Conservation (phyloP, 1,140 invertebrate genomes). For the Ladona fulva region DNA sequence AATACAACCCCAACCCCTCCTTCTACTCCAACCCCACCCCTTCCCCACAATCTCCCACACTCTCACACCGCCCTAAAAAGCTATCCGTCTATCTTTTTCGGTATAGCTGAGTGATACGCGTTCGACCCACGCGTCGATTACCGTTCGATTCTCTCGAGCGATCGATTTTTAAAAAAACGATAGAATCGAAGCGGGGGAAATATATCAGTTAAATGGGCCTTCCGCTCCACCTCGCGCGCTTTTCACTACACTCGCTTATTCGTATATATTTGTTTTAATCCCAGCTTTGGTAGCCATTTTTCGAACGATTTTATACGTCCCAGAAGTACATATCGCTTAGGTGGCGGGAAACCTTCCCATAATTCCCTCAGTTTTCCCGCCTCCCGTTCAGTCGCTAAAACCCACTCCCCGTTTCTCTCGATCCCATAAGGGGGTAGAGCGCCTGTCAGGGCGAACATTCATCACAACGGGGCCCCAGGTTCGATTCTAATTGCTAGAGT, state of each 20-base stretch:
- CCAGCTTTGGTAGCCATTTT: no score
- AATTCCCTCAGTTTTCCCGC: not conserved
- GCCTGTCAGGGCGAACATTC: not conserved
- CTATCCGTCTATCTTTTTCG: not conserved
- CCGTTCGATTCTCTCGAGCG: not conserved
- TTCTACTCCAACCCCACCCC: not conserved
- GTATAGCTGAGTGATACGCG: not conserved
- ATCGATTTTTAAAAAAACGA: not conserved
- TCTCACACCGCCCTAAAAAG: not conserved
- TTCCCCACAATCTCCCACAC: not conserved
- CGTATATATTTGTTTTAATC: no score
- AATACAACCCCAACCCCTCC: not conserved
- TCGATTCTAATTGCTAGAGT: slow-evolving; percentile 5
- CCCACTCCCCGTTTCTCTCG: not conserved
- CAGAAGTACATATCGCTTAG: no score
- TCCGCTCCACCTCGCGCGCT: no score
- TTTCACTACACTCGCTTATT: no score
- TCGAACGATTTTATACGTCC: no score
- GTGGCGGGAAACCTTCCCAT: no score
- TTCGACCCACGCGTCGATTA: not conserved
- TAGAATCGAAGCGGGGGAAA: not conserved
- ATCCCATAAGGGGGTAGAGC: not conserved
- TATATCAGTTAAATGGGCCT: not conserved
- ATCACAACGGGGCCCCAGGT: slow-evolving; percentile 1
- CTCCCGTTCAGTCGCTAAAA: not conserved